Conservation (phyloP, 2,888 invertebrate species). For the Drosophila niveifrons region DNA sequence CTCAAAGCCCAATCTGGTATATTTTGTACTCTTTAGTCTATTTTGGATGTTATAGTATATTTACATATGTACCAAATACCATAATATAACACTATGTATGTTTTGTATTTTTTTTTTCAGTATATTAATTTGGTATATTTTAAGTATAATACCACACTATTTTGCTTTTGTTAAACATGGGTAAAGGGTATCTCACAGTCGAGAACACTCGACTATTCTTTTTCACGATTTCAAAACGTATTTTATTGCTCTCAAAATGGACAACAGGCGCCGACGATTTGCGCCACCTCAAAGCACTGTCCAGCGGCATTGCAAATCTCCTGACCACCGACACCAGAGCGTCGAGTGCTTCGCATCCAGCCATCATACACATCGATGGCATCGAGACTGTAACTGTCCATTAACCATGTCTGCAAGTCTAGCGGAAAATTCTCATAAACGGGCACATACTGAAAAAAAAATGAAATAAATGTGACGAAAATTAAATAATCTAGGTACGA, state of each 20-base stretch:
- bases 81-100: too few relatives aligned
- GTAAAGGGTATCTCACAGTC: too few relatives aligned
- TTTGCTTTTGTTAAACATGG: too few relatives aligned
- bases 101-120: too few relatives aligned
- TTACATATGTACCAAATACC: too few relatives aligned
- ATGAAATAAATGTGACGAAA: slow-evolving; percentile 16
- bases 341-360: slow-evolving; percentile 28
- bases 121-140: too few relatives aligned
- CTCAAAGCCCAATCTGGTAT: too few relatives aligned
- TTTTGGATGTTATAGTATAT: too few relatives aligned
- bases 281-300: slow-evolving; percentile 55
- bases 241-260: slow-evolving; percentile 70
- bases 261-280: slow-evolving; percentile 67
- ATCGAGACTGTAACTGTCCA: slow-evolving; percentile 60
- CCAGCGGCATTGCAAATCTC: slow-evolving; percentile 63
- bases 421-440: slow-evolving; percentile 62
- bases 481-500: background rate
- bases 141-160: too few relatives aligned
- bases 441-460: slow-evolving; percentile 62
- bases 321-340: slow-evolving; percentile 13
- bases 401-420: slow-evolving; percentile 70
- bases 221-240: slow-evolving; percentile 52
- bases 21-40: too few relatives aligned
- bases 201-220: slow-evolving; percentile 20
- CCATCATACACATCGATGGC: slow-evolving; percentile 57